These are phyloP conservation scores for Amblyteles armatorius DNA, from an alignment of 2,888 invertebrate genomes.

Conservation along the genomic window DNA sequence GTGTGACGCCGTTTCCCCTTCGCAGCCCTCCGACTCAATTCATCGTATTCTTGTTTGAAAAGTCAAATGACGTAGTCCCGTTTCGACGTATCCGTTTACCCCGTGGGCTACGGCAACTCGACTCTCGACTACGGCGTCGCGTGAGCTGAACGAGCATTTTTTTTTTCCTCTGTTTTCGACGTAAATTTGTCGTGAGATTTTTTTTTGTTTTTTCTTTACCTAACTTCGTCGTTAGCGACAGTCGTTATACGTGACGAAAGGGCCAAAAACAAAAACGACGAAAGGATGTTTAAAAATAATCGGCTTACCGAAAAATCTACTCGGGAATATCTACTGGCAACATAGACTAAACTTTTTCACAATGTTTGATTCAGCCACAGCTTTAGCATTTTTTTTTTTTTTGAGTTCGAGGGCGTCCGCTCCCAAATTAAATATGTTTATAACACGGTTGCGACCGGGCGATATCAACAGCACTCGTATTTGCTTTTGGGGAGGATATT, in stretches of 20 bases:
- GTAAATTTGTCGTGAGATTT: conserved; percentile 7
- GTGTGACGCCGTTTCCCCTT: conserved; percentile 60
- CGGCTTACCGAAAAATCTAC: conserved; percentile 21
- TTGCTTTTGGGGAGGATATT: too few species aligned
- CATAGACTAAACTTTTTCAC: background rate
- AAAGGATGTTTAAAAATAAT: conserved; percentile 9
- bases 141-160: conserved; percentile 2
- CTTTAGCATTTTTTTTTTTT: background rate
- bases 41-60: conserved; percentile 68
- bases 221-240: conserved; percentile 47
- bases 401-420: background rate
- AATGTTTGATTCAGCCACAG: background rate
- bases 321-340: background rate
- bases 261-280: conserved; percentile 4
- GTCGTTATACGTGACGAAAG: conserved; percentile 54
- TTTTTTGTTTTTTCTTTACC: conserved; percentile 38
- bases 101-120: conserved; percentile 32
- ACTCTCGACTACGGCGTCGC: background rate
- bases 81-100: conserved; percentile 68
- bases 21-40: conserved; percentile 57
- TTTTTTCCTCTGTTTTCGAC: background rate
- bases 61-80: conserved; percentile 68
- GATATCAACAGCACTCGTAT: too few species aligned
- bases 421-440: background rate
- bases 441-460: too few species aligned